phyloP scores from a whole-genome alignment of 1,140 invertebrate genomes.

The Carposina sasakii region DNA sequence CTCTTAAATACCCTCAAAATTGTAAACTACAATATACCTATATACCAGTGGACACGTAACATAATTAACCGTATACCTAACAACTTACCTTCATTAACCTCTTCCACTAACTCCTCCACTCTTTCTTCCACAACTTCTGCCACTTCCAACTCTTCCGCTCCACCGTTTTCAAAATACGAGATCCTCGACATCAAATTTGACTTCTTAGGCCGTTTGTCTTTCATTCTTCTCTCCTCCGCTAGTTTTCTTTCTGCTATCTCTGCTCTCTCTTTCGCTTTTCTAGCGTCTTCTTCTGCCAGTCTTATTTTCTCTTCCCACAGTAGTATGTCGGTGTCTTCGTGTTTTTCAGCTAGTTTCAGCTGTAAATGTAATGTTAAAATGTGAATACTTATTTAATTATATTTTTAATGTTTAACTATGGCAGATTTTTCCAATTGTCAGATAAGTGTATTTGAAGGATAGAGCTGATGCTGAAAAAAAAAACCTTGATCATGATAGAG shows the following conservation, averaged over 20 bases:
- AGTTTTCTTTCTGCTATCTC: slow-evolving; percentile 73
- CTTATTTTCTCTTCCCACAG: slow-evolving; percentile 81
- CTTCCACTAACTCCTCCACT: slow-evolving; percentile 17
- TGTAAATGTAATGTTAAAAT: slow-evolving; percentile 56
- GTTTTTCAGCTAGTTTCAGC: slow-evolving; percentile 78
- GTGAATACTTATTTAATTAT: too few species aligned
- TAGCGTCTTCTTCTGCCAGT: slow-evolving; percentile 78
- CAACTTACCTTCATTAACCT: slow-evolving; percentile 20
- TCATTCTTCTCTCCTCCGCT: slow-evolving; percentile 11
- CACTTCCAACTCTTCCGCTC: slow-evolving; percentile 18
- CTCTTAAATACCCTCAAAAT: too few species aligned
- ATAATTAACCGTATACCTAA: not conserved
- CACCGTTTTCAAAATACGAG: slow-evolving; percentile 57
- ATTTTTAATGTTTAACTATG: too few species aligned
- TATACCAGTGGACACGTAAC: too few species aligned
- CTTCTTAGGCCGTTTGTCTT: slow-evolving; percentile 22
- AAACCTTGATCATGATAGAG: too few species aligned
- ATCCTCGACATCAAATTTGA: slow-evolving; percentile 53
- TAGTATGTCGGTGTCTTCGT: slow-evolving; percentile 78
- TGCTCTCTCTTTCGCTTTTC: slow-evolving; percentile 74
- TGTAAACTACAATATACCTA: too few species aligned
- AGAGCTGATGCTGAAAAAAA: too few species aligned
- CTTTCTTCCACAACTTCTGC: slow-evolving; percentile 17
- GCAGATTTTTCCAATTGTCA: too few species aligned
- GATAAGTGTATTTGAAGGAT: too few species aligned